Conservation (phyloP, 1,140 invertebrate species). For the Drepana arcuata region DNA sequence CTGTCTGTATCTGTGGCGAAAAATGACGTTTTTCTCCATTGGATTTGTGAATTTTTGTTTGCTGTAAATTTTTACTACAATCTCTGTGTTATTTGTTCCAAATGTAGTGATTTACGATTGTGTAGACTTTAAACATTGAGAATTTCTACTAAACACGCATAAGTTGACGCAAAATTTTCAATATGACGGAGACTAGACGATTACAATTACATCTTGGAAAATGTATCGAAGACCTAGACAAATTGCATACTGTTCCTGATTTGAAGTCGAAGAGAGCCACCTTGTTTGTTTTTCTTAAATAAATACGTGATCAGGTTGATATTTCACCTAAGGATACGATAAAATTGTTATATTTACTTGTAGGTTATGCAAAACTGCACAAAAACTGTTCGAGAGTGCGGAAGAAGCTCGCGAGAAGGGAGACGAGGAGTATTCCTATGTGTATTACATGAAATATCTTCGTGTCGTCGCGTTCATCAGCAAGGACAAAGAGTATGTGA, state of each 20-base stretch:
- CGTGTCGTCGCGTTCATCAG: slow-evolving; percentile 73
- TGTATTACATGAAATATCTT: slow-evolving; percentile 80
- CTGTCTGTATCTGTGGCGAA: slow-evolving; percentile 9
- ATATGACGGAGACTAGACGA: slow-evolving; percentile 66
- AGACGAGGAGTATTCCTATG: slow-evolving; percentile 80
- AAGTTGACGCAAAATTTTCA: slow-evolving; percentile 18
- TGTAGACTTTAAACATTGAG: too few relatives aligned
- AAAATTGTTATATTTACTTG: slow-evolving; percentile 13
- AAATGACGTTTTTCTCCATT: slow-evolving; percentile 50
- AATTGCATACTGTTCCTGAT: slow-evolving; percentile 67
- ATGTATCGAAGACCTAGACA: slow-evolving; percentile 71
- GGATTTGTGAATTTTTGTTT: slow-evolving; percentile 52
- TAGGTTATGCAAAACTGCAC: slow-evolving; percentile 72
- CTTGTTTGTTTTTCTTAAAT: too few relatives aligned
- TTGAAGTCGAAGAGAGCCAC: slow-evolving; percentile 63
- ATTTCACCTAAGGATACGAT: too few relatives aligned
- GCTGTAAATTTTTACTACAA: slow-evolving; percentile 35
- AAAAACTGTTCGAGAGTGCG: slow-evolving; percentile 73
- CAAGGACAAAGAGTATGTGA: slow-evolving; percentile 70
- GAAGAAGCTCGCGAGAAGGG: slow-evolving; percentile 68
- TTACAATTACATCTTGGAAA: slow-evolving; percentile 70
- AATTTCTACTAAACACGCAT: slow-evolving; percentile 15
- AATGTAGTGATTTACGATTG: slow-evolving; percentile 55
- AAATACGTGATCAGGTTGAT: too few relatives aligned
- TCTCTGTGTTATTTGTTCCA: slow-evolving; percentile 31